Percentiles rank a stretch among this genome's conserved stretches.
phyloP scores from a whole-genome alignment of 2,888 invertebrate species.

The Cheilosia vernalis region DNA sequence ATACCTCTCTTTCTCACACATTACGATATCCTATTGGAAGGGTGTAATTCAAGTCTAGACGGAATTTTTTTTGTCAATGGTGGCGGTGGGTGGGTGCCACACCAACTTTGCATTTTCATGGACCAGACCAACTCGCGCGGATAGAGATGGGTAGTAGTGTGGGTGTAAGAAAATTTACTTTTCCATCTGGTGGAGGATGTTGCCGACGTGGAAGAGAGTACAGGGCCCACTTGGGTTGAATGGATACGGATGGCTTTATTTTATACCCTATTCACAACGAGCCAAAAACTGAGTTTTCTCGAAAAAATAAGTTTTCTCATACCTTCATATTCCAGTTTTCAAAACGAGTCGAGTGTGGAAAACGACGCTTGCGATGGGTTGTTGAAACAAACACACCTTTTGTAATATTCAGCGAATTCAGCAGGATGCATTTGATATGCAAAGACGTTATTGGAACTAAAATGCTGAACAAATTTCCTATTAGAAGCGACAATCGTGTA shows the following conservation, averaged over 20 bases:
- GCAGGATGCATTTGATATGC: too few relatives aligned
- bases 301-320: too few relatives aligned
- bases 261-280: too few relatives aligned
- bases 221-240: not conserved
- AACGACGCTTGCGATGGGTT: too few relatives aligned
- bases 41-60: constrained; percentile 71
- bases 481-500: too few relatives aligned
- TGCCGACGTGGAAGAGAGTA: not conserved
- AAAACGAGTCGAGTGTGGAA: too few relatives aligned
- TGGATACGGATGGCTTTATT: not conserved
- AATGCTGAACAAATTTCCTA: too few relatives aligned
- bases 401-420: too few relatives aligned
- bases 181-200: constrained; percentile 20
- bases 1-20: constrained; percentile 63
- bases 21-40: not conserved
- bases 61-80: constrained; percentile 22
- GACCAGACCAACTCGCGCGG: constrained; percentile 4
- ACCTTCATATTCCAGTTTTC: too few relatives aligned
- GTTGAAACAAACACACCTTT: too few relatives aligned
- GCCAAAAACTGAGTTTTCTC: too few relatives aligned
- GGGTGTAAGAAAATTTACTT: not conserved
- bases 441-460: too few relatives aligned
- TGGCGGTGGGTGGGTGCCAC: not conserved
- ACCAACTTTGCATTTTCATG: constrained; percentile 57
- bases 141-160: not conserved